Evolutionary conservation across 2,113 vertebrate species (phyloP).

Genomic region (Oreotrochilus melanogaster): DNA sequence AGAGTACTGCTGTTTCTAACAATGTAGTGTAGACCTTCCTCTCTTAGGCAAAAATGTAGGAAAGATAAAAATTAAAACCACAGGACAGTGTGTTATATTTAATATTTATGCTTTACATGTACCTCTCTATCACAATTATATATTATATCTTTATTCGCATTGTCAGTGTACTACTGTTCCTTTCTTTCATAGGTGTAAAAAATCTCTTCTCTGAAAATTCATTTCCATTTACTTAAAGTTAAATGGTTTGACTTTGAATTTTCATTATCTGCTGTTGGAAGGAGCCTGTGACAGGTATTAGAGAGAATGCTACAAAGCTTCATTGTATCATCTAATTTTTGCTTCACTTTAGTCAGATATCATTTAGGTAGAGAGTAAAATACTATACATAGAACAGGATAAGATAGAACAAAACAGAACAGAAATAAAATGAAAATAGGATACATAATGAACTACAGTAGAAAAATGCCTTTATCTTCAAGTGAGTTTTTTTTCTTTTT

Average conservation of each 20-base stretch:
- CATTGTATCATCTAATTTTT: constrained; percentile 78
- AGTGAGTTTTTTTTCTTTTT: constrained; percentile 37
- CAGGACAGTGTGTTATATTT: constrained; percentile 23
- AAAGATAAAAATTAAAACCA: constrained; percentile 60
- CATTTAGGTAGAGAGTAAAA: constrained; percentile 73
- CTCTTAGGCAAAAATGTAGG: background rate
- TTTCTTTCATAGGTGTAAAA: constrained; percentile 71
- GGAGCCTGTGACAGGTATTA: constrained; percentile 71
- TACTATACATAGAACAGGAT: constrained; percentile 62
- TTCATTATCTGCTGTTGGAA: constrained; percentile 76
- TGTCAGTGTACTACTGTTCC: constrained; percentile 47
- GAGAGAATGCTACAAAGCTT: constrained; percentile 65
- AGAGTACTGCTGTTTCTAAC: constrained; percentile 11
- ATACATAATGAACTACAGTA: constrained; percentile 63
- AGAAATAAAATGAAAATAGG: constrained; percentile 71
- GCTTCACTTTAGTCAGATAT: constrained; percentile 75
- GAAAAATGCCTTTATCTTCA: constrained; percentile 68
- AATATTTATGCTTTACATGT: constrained; percentile 55
- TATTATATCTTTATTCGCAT: constrained; percentile 60
- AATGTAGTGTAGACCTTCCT: constrained; percentile 19
- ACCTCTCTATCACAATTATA: constrained; percentile 59
- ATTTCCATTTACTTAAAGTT: constrained; percentile 78
- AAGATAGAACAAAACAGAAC: constrained; percentile 73
- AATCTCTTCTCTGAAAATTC: constrained; percentile 71
- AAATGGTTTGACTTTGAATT: constrained; percentile 79